phyloP scores from a whole-genome alignment of 2,888 invertebrate species.

The Synanthedon myopaeformis region DNA sequence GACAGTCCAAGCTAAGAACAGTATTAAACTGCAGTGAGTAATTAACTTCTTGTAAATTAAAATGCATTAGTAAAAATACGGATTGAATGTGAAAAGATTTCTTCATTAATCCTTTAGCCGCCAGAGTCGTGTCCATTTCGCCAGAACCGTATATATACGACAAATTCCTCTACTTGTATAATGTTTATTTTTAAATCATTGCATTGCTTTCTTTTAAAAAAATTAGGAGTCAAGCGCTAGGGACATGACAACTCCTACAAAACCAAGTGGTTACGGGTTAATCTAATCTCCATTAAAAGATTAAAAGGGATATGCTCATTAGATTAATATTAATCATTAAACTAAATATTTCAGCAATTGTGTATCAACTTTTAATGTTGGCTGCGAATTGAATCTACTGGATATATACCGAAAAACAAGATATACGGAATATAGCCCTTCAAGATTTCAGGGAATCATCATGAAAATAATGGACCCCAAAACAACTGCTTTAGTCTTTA shows the following conservation, averaged over 20 bases:
- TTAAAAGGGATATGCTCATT: too few relatives aligned
- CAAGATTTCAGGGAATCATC: constrained; percentile 83
- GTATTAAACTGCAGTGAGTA: constrained; percentile 73
- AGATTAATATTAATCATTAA: neutral
- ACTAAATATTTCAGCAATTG: constrained; percentile 74
- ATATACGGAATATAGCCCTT: constrained; percentile 87
- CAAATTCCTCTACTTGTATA: too few relatives aligned
- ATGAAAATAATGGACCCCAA: constrained; percentile 86
- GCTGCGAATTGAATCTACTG: constrained; percentile 77
- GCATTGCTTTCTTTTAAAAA: too few relatives aligned
- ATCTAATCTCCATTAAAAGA: too few relatives aligned
- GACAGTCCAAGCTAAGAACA: constrained; percentile 69
- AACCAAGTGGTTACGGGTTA: too few relatives aligned
- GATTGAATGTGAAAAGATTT: too few relatives aligned
- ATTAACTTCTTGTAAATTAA: neutral
- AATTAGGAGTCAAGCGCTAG: too few relatives aligned
- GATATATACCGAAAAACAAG: constrained; percentile 83
- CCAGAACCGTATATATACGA: too few relatives aligned
- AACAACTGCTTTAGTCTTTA: constrained; percentile 77
- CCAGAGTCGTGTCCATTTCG: too few relatives aligned
- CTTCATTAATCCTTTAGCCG: too few relatives aligned
- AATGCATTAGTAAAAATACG: neutral
- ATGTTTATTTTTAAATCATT: too few relatives aligned
- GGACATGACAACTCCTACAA: too few relatives aligned
- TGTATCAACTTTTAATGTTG: constrained; percentile 82